These are phyloP conservation scores for Sebastes oblongus DNA, from an alignment of 2,797 vertebrate species.

Conservation along the genomic window DNA sequence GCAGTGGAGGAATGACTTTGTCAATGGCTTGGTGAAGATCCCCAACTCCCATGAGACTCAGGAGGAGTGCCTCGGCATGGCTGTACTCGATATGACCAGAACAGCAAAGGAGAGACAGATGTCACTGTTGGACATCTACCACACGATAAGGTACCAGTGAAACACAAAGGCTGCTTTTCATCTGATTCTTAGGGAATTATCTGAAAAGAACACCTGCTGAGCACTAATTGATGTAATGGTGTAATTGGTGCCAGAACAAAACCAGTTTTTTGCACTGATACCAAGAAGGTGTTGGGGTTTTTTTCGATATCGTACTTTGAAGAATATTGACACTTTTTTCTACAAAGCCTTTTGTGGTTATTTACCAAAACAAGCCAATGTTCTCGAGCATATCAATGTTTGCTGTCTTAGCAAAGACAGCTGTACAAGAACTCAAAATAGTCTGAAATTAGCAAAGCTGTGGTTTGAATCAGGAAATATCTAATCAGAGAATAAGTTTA, in stretches of 20 bases:
- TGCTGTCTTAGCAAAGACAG: not conserved
- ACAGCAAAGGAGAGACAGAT: constrained; percentile 92
- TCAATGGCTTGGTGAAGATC: constrained; percentile 89
- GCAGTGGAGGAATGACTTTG: constrained; percentile 96
- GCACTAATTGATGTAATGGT: not conserved
- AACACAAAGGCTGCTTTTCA: not conserved
- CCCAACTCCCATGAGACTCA: constrained; percentile 92
- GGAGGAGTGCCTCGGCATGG: constrained; percentile 98
- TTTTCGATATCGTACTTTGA: not conserved
- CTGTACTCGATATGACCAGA: constrained; percentile 97
- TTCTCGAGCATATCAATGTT: not conserved
- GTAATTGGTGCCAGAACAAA: not conserved
- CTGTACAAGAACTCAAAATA: no score
- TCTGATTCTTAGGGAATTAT: not conserved
- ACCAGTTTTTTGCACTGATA: not conserved
- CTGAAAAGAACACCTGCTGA: not conserved
- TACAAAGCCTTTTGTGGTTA: not conserved
- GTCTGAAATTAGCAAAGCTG: not conserved
- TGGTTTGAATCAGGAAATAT: not conserved
- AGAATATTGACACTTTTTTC: fast-evolving
- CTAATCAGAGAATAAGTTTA: not conserved
- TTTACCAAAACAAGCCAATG: not conserved
- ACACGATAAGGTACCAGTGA: constrained; percentile 86
- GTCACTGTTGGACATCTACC: constrained; percentile 92
- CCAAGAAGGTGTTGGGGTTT: not conserved